These are phyloP conservation scores for Spondyliosoma cantharus DNA, from an alignment of 2,797 vertebrate genomes.

Conservation along the genomic window DNA sequence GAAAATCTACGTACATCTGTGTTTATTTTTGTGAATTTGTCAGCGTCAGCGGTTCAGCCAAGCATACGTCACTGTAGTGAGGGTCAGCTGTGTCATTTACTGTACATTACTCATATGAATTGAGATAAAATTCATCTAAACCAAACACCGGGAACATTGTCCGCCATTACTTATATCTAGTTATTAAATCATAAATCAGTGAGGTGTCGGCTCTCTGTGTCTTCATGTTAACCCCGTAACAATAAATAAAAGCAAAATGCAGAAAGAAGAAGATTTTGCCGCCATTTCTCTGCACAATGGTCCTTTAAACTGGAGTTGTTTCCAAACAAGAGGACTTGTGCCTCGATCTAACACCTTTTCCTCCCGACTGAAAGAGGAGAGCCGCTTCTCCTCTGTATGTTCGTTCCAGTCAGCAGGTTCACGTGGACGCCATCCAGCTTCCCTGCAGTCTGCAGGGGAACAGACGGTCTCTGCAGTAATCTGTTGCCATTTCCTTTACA, in stretches of 20 bases:
- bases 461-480: constrained; percentile 78
- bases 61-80: not conserved
- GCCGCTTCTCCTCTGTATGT: constrained; percentile 54
- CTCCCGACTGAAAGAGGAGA: constrained; percentile 48
- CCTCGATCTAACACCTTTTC: constrained; percentile 52
- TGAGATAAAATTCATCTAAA: not conserved
- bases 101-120: not conserved
- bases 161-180: not conserved
- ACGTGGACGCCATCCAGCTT: constrained; percentile 72
- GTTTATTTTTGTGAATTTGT: not conserved
- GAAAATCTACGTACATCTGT: not conserved
- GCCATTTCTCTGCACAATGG: constrained; percentile 11
- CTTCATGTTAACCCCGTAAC: not conserved
- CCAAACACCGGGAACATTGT: not conserved
- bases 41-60: not conserved
- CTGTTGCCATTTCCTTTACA: constrained; percentile 72
- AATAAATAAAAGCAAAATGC: not conserved
- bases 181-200: not conserved
- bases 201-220: not conserved
- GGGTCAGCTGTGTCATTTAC: not conserved
- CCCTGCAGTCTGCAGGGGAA: constrained; percentile 69
- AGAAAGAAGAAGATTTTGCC: not conserved
- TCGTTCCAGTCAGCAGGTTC: constrained; percentile 78
- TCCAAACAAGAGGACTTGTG: constrained; percentile 41
- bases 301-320: constrained; percentile 34